Base-by-base conservation (phyloP, 1,140 invertebrate genomes). In the Lithobius niger region DNA sequence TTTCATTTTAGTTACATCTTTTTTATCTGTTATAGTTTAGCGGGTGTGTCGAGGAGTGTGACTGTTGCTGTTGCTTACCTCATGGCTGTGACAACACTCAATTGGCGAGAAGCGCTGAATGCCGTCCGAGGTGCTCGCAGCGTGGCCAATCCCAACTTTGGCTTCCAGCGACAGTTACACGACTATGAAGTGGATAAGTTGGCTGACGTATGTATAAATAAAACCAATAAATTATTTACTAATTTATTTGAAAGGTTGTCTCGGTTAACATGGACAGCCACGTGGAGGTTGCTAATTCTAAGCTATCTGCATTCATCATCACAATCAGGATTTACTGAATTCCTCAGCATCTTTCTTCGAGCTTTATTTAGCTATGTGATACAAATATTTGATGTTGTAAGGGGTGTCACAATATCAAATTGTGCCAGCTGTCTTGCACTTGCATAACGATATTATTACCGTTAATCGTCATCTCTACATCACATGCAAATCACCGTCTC, bases 31-130 rank as follows among this genome's bases (percentile, higher is more conserved):
- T 58, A 55, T 58, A 93, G 90, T 72, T 73, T 97, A 66, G 93
- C 93, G 1, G 94, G 94, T 18, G 93, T 97, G 81, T 96, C 92
- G 0, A 79, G 93, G 19, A 95, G 90, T 66, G 92, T 96, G 27
- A 96, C 93, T 0, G 83, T 97, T 22, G 86, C 88, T 0, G 88
- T 94, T 25, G 89, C 90, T 22, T 94, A 94, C 71, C 86, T 97
- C 53, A 96, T 97, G 91, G 88, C 86, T 45, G 87, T 85, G 28
- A 94, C 92, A 10, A 78, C 82, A 59, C 76, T 96, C n/a, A 83
- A 79, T 27, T 94, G 88, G 87, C 86, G 90, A 64, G 91, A 97
- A 65, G 83, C 90, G 0, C 72, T 97, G 42, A 93, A 95, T 73
- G 87, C 93, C 43, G 87, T 97, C 22, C 78, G 89, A 55, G 88